phyloP scores from a whole-genome alignment of 2,113 vertebrate genomes.

The Rutilus rutilus region DNA sequence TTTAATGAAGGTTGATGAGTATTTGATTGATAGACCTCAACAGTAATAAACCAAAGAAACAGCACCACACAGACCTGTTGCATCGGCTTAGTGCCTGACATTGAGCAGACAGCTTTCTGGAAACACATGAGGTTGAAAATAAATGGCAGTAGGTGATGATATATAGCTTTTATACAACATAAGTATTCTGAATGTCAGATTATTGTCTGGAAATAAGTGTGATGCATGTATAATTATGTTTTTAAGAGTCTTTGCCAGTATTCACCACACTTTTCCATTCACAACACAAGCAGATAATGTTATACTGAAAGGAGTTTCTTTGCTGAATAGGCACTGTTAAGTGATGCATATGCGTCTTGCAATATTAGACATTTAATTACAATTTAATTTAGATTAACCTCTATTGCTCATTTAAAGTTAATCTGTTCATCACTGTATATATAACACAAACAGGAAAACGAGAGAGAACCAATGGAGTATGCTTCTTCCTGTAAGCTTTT shows the following conservation, averaged over 20 bases:
- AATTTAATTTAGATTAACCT: no score
- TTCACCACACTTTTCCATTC: background rate
- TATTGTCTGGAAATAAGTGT: background rate
- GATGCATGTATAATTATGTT: background rate
- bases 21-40: conserved; percentile 21
- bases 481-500: no score
- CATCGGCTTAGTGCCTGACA: background rate
- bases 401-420: no score
- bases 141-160: background rate
- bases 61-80: background rate
- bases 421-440: no score
- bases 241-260: background rate
- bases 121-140: background rate
- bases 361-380: background rate
- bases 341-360: background rate
- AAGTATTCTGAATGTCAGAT: conserved; percentile 16
- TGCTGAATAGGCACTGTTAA: conserved; percentile 6
- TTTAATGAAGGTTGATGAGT: conserved; percentile 25
- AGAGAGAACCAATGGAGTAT: no score
- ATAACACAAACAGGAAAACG: no score
- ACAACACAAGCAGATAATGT: background rate
- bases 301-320: background rate
- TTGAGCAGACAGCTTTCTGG: conserved; percentile 13
- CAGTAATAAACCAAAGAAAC: background rate
- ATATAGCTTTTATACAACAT: background rate